These are phyloP conservation scores for Hycleus phaleratus DNA, from an alignment of 1,140 invertebrate genomes.

Conservation along the genomic window DNA sequence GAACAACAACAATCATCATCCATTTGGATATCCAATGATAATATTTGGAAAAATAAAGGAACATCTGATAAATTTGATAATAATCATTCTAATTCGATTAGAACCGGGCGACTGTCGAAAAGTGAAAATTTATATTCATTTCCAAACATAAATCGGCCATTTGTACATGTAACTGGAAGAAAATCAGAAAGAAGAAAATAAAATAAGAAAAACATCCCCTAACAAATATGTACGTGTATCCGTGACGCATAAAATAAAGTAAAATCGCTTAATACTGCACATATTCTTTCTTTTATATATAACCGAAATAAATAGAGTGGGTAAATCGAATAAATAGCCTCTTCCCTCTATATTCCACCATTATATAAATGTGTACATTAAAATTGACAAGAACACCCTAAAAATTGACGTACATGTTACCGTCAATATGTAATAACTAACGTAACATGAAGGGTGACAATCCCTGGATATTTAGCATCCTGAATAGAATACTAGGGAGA, in stretches of 20 bases:
- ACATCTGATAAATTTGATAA: too few species aligned
- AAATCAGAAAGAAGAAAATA: not conserved
- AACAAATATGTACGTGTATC: conserved; percentile 10
- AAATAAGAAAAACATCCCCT: not conserved
- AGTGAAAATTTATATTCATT: conserved; percentile 7
- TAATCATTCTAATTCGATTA: too few species aligned
- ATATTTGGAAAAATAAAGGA: too few species aligned
- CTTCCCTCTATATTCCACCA: not conserved
- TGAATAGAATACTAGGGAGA: too few species aligned
- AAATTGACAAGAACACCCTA: conserved; percentile 9
- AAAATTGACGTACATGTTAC: not conserved
- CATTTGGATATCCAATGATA: too few species aligned
- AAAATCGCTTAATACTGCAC: conserved; percentile 15
- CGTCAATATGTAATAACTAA: too few species aligned
- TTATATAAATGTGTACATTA: too few species aligned
- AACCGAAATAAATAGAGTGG: conserved; percentile 10
- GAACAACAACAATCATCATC: too few species aligned
- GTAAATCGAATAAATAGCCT: conserved; percentile 18
- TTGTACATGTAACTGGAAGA: too few species aligned
- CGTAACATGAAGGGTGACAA: too few species aligned
- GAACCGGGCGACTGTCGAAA: not conserved
- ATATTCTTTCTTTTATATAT: conserved; percentile 11
- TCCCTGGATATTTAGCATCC: too few species aligned
- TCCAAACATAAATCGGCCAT: conserved; percentile 1
- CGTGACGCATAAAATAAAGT: conserved; percentile 18